Base-by-base conservation (phyloP, 2,113 vertebrate species). In the Macaca mulatta region DNA sequence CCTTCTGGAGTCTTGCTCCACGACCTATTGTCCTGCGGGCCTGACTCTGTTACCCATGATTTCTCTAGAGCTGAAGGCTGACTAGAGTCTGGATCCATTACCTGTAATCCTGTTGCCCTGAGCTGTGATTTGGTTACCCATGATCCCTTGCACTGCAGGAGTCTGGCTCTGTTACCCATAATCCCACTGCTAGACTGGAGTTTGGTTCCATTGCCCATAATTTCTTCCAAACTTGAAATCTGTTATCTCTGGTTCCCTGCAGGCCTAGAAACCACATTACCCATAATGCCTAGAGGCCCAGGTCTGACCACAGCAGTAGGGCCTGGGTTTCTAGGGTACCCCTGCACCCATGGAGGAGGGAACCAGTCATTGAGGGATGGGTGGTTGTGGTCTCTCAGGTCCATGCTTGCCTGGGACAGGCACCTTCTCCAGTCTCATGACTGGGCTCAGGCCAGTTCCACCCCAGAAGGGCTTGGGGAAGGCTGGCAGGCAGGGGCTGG, bases 401-500 rank as follows among this genome's bases (percentile, higher is more conserved):
- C 50, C 59, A 57, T 35, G 55, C 57, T 79, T 61, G 88, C 61
- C 64, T 45, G 6, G 89, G 55, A 40, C 75, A 94, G 85, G 72
- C 10, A 86, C 69, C 72, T 96, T 74, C 43, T 95, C 59, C 85
- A 81, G 92, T 77, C 93, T 94, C 61, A 48, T 10, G 83, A 84
- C 82, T 59, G 85, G 69, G 45, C 74, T 90, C 75, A 69, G 72
- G 77, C 93, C 72, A 81, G 64, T 82, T 97, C 82, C 40, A 40
- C 93, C 70, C 89, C 70, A 55, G 20, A 59, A 91, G 25, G 88
- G 55, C 80, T 32, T 79, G 45, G 93, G 94, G 77, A 93, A 98
- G 85, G 85, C 94, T 95, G 67, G 92, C 1, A 11, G 94, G 95
- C 64, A 70, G 50, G 86, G 96, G 89, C 89, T 93, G 95, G 95